A percentile compares a stretch with the other conserved stretches of the same genome.
phyloP scores from a whole-genome alignment of 2,888 invertebrate genomes.

The Anoncus sp. region DNA sequence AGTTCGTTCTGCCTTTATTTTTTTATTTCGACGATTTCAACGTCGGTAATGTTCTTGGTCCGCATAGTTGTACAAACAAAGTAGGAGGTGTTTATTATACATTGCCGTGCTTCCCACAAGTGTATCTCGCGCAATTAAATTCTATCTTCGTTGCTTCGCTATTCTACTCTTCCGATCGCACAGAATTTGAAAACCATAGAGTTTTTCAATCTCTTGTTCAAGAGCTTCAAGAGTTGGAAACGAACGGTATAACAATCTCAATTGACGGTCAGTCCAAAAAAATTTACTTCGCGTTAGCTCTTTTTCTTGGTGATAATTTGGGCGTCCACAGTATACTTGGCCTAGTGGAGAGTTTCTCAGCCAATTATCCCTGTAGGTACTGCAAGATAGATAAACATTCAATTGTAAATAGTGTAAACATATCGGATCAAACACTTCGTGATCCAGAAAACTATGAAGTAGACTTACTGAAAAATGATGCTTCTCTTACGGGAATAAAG shows the following conservation, averaged over 20 bases:
- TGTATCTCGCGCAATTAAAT: conserved; percentile 33
- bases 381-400: conserved; percentile 45
- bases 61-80: conserved; percentile 17
- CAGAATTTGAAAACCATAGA: too few species aligned
- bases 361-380: conserved; percentile 60
- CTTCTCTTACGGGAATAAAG: conserved; percentile 49
- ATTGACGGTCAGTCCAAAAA: not conserved
- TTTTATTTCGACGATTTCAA: conserved; percentile 46
- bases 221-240: conserved; percentile 10
- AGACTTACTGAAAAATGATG: conserved; percentile 46
- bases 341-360: conserved; percentile 59
- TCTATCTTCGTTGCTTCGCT: conserved; percentile 26
- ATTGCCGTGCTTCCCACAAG: conserved; percentile 22
- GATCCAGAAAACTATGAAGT: conserved; percentile 52
- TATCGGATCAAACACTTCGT: conserved; percentile 25
- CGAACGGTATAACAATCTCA: not conserved
- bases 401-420: conserved; percentile 13
- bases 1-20: conserved; percentile 12
- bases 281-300: conserved; percentile 48
- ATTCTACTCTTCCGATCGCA: conserved; percentile 1
- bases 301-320: conserved; percentile 63
- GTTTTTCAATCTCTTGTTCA: not conserved
- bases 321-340: conserved; percentile 58
- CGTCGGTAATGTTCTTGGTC: conserved; percentile 21
- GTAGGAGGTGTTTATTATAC: conserved; percentile 26